phyloP scores from a whole-genome alignment of 2,888 invertebrate species.

The Abscondita cerata region DNA sequence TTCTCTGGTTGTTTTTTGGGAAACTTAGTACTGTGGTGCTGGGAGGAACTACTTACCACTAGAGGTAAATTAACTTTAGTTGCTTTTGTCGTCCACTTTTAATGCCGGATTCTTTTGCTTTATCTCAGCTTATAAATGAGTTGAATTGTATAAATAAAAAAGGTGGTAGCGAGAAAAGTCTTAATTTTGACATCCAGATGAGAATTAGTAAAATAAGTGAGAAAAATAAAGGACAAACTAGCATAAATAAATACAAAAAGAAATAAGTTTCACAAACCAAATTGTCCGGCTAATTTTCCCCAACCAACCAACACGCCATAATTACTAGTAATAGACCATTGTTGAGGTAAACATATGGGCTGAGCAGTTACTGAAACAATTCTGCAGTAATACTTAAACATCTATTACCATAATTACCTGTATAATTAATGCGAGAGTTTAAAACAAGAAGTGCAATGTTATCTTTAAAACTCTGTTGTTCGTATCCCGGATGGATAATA shows the following conservation, averaged over 20 bases:
- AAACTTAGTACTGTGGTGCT: too few relatives aligned
- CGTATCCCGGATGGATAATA: conserved; percentile 79
- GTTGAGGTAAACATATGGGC: conserved; percentile 69
- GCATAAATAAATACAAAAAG: not conserved
- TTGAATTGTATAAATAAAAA: too few relatives aligned
- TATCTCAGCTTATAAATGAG: too few relatives aligned
- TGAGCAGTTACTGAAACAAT: conserved; percentile 73
- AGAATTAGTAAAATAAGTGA: too few relatives aligned
- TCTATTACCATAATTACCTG: conserved; percentile 57
- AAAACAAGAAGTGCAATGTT: conserved; percentile 79
- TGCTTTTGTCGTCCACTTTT: too few relatives aligned
- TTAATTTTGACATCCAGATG: too few relatives aligned
- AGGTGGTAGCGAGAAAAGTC: too few relatives aligned
- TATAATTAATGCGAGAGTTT: conserved; percentile 71
- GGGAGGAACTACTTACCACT: too few relatives aligned
- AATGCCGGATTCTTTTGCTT: too few relatives aligned
- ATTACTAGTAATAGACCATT: conserved; percentile 56
- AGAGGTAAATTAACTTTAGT: too few relatives aligned
- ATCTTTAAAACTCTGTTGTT: conserved; percentile 64
- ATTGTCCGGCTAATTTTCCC: conserved; percentile 73
- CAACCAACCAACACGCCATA: conserved; percentile 72
- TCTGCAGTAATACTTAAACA: not conserved
- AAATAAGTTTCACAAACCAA: conserved; percentile 52
- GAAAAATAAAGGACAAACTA: not conserved
- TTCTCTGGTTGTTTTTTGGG: too few relatives aligned